Percentiles rank a stretch among this genome's conserved stretches.
These are phyloP conservation scores for Orthosia gothica DNA, from an alignment of 2,888 invertebrate species.

Conservation along the genomic window DNA sequence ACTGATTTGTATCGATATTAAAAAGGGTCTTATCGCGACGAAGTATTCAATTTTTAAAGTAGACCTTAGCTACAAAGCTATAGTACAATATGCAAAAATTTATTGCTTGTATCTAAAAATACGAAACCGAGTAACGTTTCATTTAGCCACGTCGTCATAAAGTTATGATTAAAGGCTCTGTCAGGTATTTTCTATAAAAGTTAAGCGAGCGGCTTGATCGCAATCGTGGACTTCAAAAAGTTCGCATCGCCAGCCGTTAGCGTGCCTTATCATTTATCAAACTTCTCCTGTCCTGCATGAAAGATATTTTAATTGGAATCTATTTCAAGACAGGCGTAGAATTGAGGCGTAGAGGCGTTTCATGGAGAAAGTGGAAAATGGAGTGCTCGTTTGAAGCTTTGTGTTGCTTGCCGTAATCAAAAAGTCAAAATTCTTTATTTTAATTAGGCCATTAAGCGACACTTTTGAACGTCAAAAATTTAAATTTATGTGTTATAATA, in stretches of 20 bases:
- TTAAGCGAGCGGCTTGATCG: slow-evolving; percentile 42
- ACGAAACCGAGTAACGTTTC: slow-evolving; percentile 8
- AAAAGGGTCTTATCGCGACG: background rate
- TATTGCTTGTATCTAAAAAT: slow-evolving; percentile 6
- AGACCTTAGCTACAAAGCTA: background rate
- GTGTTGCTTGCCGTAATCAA: background rate
- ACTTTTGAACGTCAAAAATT: too few relatives aligned
- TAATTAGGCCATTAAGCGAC: too few relatives aligned
- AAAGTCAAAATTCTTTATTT: too few relatives aligned
- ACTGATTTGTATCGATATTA: background rate
- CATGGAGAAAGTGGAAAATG: slow-evolving; percentile 28
- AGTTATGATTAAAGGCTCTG: slow-evolving; percentile 59
- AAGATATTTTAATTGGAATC: slow-evolving; percentile 68
- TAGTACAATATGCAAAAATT: background rate
- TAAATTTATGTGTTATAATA: too few relatives aligned
- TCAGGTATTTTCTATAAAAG: slow-evolving; percentile 61
- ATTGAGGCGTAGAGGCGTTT: too few relatives aligned
- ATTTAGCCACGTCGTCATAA: slow-evolving; percentile 38
- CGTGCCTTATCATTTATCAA: slow-evolving; percentile 69
- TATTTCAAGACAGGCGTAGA: slow-evolving; percentile 57
- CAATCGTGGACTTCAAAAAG: slow-evolving; percentile 56
- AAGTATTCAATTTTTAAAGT: background rate
- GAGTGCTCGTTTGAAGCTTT: background rate
- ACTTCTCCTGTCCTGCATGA: slow-evolving; percentile 53
- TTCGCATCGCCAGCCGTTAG: slow-evolving; percentile 58